A percentile compares a stretch with the other conserved stretches of the same genome.
Evolutionary conservation across 2,797 vertebrate genomes (phyloP).

Genomic region (Cercopithecus hamlyni): DNA sequence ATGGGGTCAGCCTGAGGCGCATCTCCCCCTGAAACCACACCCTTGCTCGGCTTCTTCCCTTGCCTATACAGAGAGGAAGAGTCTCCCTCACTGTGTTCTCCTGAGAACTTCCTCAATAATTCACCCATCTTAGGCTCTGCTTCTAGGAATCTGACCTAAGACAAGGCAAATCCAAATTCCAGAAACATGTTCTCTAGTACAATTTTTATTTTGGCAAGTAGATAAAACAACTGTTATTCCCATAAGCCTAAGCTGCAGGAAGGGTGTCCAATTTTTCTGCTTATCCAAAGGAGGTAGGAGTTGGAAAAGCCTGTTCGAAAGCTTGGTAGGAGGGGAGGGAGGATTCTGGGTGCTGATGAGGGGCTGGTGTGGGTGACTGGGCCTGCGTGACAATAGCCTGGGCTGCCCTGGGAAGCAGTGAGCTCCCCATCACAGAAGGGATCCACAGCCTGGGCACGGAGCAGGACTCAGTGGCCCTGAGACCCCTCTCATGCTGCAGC

Average conservation of each 20-base stretch:
- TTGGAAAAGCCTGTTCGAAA: background rate
- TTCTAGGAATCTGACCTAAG: background rate
- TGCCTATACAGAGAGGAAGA: background rate
- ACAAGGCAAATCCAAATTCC: background rate
- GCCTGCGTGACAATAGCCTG: background rate
- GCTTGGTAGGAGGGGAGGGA: too few species aligned
- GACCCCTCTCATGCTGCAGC: background rate
- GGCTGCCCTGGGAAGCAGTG: background rate
- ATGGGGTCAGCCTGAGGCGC: too few species aligned
- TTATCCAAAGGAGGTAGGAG: background rate
- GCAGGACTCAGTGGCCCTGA: background rate
- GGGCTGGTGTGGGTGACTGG: accelerated
- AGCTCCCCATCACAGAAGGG: background rate
- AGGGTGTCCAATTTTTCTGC: background rate
- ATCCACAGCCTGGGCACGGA: background rate
- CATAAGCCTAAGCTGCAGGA: background rate
- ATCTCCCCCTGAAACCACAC: background rate
- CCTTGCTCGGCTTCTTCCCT: background rate
- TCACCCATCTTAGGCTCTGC: background rate
- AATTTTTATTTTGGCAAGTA: background rate
- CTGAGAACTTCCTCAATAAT: background rate
- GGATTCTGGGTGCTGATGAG: background rate
- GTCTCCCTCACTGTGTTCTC: background rate
- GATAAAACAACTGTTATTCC: background rate
- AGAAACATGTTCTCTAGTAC: background rate